Conservation (phyloP, 2,888 invertebrate species). For the Blomia tropicalis region DNA sequence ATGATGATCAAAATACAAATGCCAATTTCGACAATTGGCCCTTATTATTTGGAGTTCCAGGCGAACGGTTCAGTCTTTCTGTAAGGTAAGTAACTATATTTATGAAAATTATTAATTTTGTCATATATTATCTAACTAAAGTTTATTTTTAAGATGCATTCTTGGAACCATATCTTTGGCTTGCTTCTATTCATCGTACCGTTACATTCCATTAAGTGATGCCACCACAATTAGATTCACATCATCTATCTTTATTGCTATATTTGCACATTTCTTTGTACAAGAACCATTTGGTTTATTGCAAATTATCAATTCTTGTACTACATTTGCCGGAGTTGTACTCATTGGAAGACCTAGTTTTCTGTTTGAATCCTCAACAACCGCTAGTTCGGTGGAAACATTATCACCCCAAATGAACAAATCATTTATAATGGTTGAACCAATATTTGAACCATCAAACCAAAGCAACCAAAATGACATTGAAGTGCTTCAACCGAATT, state of each 20-base stretch:
- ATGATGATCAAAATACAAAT: not conserved
- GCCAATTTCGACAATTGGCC: not conserved
- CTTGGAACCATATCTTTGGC: slow-evolving; percentile 22
- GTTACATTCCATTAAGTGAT: slow-evolving; percentile 23
- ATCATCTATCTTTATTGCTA: slow-evolving; percentile 24
- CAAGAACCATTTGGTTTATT: slow-evolving; percentile 25
- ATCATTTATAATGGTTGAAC: no score
- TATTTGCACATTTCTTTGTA: slow-evolving; percentile 24
- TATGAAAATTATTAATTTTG: not conserved
- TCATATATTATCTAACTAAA: not conserved
- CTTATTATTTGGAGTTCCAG: slow-evolving; percentile 13
- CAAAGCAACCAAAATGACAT: no score
- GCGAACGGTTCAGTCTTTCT: slow-evolving; percentile 16
- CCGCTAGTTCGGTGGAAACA: no score
- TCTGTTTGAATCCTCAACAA: slow-evolving; percentile 18
- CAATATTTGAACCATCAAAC: no score
- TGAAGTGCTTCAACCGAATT: no score
- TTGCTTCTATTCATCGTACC: slow-evolving; percentile 20
- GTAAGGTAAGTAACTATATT: slow-evolving; percentile 12
- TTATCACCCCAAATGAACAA: no score
- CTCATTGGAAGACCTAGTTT: slow-evolving; percentile 24
- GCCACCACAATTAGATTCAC: slow-evolving; percentile 25
- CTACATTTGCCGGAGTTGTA: slow-evolving; percentile 23
- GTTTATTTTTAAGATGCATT: slow-evolving; percentile 1
- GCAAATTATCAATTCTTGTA: slow-evolving; percentile 1